phyloP scores from a whole-genome alignment of 2,113 vertebrate species.

The Cnemophilus loriae region DNA sequence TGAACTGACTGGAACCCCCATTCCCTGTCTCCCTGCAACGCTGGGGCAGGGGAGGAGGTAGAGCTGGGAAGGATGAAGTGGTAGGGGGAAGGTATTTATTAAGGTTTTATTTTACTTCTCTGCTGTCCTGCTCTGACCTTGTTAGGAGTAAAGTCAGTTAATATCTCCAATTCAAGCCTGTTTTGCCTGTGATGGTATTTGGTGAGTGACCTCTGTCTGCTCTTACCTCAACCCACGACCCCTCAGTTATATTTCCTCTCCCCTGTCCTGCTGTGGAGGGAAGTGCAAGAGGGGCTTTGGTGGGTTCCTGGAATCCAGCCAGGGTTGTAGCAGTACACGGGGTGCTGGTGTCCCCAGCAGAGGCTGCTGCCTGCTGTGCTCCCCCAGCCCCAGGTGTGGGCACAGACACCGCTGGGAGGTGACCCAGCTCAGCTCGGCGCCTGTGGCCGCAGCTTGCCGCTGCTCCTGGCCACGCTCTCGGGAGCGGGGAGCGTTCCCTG shows the following conservation, averaged over 20 bases:
- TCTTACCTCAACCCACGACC: neutral
- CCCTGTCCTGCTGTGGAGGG: too few relatives aligned
- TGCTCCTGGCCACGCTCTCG: too few relatives aligned
- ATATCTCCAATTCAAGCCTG: neutral
- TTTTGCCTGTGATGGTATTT: neutral
- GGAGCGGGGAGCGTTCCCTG: too few relatives aligned
- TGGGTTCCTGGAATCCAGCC: too few relatives aligned
- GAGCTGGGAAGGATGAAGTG: neutral
- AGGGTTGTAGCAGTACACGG: too few relatives aligned
- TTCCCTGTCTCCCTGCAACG: neutral
- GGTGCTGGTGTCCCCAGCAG: too few relatives aligned
- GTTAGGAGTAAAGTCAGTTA: neutral
- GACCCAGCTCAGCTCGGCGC: too few relatives aligned
- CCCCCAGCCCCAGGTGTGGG: too few relatives aligned
- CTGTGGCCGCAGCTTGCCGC: too few relatives aligned
- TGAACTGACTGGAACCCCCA: neutral
- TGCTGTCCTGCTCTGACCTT: neutral
- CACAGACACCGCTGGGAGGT: too few relatives aligned
- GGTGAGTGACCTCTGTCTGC: neutral
- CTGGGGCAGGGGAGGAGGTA: neutral
- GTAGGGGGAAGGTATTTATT: neutral
- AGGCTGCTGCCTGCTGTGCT: too few relatives aligned
- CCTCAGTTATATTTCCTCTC: neutral
- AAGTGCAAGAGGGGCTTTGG: too few relatives aligned
- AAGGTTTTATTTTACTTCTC: neutral